Evolutionary conservation across 2,113 vertebrate species (phyloP).

Genomic region (Machaerirhynchus nigripectus): DNA sequence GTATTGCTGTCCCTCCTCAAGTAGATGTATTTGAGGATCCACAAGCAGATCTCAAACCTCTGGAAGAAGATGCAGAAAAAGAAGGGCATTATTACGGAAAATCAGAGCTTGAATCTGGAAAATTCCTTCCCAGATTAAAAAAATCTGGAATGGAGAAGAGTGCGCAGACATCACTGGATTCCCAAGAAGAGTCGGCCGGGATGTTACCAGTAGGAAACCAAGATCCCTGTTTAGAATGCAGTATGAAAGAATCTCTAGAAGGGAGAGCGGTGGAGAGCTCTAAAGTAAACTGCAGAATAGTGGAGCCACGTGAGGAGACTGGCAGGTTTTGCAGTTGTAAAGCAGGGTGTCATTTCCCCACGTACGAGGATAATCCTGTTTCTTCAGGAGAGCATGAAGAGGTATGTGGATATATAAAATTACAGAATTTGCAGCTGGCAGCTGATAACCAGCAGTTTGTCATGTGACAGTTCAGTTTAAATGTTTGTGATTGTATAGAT

Average conservation of each 20-base stretch:
- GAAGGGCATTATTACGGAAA: slow-evolving; percentile 97
- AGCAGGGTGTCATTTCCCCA: slow-evolving; percentile 78
- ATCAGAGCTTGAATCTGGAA: slow-evolving; percentile 96
- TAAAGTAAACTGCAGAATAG: slow-evolving; percentile 78
- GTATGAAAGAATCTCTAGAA: slow-evolving; percentile 76
- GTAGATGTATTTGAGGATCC: slow-evolving; percentile 90
- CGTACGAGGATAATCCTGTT: slow-evolving; percentile 80
- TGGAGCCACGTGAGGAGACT: slow-evolving; percentile 79
- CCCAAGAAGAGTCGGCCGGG: slow-evolving; percentile 88
- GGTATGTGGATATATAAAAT: slow-evolving; percentile 74
- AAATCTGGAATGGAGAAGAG: slow-evolving; percentile 99
- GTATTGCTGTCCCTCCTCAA: slow-evolving; percentile 78
- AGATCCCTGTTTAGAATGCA: slow-evolving; percentile 85
- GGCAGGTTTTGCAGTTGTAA: slow-evolving; percentile 79
- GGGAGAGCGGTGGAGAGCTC: slow-evolving; percentile 68
- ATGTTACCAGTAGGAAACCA: slow-evolving; percentile 79
- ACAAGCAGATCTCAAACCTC: slow-evolving; percentile 94
- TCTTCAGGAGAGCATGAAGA: slow-evolving; percentile 82
- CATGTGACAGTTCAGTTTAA: slow-evolving; percentile 19
- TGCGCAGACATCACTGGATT: slow-evolving; percentile 97
- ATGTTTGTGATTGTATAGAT: neutral
- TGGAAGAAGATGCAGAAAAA: slow-evolving; percentile 97
- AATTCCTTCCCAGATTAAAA: slow-evolving; percentile 93
- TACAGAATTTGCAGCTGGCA: slow-evolving; percentile 22
- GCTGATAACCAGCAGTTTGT: slow-evolving; percentile 30